Conservation (phyloP, 2,113 vertebrate species). For the Anolis sagrei region DNA sequence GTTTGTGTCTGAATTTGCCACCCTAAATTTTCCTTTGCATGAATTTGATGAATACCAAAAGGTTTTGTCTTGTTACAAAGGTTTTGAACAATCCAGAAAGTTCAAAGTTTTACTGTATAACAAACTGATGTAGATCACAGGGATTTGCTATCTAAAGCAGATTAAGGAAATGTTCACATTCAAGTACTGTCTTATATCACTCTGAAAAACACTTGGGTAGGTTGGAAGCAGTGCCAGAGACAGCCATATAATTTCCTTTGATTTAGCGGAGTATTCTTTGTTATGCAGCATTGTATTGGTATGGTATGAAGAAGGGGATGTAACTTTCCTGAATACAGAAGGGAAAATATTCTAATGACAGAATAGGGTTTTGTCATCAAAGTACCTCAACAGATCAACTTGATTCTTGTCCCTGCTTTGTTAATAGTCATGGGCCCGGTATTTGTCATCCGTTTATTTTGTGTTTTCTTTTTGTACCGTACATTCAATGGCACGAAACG, state of each 20-base stretch:
- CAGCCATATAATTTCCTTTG: no score
- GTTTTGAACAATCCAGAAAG: neutral
- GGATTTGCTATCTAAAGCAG: neutral
- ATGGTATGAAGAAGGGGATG: neutral
- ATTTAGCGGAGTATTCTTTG: neutral
- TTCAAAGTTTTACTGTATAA: neutral
- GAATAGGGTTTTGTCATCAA: constrained; percentile 47
- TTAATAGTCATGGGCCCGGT: no score
- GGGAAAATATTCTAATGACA: neutral
- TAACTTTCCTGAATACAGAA: constrained; percentile 30
- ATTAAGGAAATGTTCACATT: neutral
- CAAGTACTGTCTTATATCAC: neutral
- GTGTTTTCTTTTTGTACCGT: no score
- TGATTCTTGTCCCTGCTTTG: constrained; percentile 47
- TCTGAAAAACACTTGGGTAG: no score
- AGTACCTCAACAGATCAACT: constrained; percentile 43
- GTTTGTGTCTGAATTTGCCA: neutral
- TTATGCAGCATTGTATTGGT: neutral
- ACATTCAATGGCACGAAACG: no score
- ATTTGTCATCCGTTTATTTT: no score
- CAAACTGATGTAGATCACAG: neutral
- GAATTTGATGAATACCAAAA: neutral
- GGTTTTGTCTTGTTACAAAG: neutral
- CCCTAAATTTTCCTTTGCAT: neutral
- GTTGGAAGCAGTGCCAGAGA: neutral